A percentile compares a stretch with the other conserved stretches of the same genome.
These are phyloP conservation scores for Neotoma lepida DNA, from an alignment of 2,113 vertebrate genomes.

Conservation along the genomic window DNA sequence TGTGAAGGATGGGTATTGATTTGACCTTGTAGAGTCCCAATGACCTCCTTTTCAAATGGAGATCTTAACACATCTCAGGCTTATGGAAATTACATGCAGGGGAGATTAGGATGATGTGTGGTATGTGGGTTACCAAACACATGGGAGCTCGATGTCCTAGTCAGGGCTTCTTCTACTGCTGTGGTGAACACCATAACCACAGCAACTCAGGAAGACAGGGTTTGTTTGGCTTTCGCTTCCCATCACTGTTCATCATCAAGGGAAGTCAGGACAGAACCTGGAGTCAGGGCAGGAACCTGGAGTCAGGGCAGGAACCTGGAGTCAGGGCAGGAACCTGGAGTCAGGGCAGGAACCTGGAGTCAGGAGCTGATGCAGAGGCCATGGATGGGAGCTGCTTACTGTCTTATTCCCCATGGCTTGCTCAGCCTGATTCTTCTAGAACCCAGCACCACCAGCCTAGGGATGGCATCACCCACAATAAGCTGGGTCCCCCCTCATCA, in stretches of 20 bases:
- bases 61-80: neutral
- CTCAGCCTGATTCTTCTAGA: neutral
- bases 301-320: neutral
- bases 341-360: neutral
- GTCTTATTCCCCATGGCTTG: neutral
- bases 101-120: neutral
- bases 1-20: neutral
- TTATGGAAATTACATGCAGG: neutral
- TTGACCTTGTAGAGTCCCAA: neutral
- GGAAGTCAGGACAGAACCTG: neutral
- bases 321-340: neutral
- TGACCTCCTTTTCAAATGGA: neutral
- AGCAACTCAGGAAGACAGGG: neutral
- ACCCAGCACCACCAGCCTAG: too few species aligned
- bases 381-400: neutral
- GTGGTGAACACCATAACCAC: neutral
- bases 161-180: too few species aligned
- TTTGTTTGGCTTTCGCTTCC: too few species aligned
- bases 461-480: neutral
- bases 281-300: neutral
- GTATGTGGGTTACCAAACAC: neutral
- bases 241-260: neutral
- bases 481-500: too few species aligned
- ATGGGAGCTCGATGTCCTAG: neutral
- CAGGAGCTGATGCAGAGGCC: neutral